Percentiles rank a stretch among this genome's conserved stretches.
Evolutionary conservation across 2,113 vertebrate species (phyloP).

Genomic region (Trichechus manatus): DNA sequence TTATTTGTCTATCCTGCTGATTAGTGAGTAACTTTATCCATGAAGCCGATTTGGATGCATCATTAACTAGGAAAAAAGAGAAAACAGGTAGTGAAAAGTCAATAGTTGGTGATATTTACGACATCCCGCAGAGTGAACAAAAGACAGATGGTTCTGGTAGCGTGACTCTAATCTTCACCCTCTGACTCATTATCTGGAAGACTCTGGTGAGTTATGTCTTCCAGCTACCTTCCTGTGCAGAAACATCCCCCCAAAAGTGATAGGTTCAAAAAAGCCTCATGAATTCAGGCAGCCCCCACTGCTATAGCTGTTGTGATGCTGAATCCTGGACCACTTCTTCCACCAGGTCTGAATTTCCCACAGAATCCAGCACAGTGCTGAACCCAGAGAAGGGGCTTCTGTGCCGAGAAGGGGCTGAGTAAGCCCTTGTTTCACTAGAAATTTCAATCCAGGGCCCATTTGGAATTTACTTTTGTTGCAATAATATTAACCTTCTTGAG

Average conservation of each 20-base stretch:
- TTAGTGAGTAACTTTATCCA: constrained; percentile 74
- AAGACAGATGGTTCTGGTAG: constrained; percentile 23
- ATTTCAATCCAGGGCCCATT: not conserved
- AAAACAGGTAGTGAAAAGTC: constrained; percentile 73
- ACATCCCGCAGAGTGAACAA: not conserved
- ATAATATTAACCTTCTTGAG: not conserved
- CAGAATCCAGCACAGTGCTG: fast-evolving
- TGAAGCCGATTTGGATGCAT: constrained; percentile 68
- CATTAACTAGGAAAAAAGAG: constrained; percentile 66
- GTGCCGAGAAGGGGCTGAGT: not conserved
- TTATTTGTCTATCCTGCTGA: constrained; percentile 73
- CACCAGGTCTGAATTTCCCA: not conserved
- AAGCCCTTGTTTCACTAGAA: not conserved
- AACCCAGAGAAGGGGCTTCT: not conserved
- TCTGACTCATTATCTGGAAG: constrained; percentile 50
- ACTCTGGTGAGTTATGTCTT: not conserved
- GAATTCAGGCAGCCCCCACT: not conserved
- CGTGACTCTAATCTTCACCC: not conserved
- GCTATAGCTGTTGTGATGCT: fast-evolving
- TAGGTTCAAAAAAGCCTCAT: not conserved
- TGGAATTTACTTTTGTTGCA: not conserved
- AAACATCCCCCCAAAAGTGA: not conserved
- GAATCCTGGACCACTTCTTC: not conserved
- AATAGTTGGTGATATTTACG: constrained; percentile 66
- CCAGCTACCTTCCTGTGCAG: not conserved